These are phyloP conservation scores for Anser brachyrhynchus DNA, from an alignment of 2,113 vertebrate genomes.

Conservation along the genomic window DNA sequence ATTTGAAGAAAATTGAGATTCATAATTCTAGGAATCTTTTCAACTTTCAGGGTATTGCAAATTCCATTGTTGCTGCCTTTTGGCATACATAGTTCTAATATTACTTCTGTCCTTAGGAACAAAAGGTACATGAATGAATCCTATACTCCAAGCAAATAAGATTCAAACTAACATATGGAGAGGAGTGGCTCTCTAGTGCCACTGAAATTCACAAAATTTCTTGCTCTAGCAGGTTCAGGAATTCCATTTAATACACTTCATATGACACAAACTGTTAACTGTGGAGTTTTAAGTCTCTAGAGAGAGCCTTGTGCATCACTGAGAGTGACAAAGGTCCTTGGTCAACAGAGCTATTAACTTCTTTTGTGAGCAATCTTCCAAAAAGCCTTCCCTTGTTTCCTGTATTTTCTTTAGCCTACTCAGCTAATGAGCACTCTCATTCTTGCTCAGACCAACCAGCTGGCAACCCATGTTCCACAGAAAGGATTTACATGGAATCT, in stretches of 20 bases:
- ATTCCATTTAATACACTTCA: background rate
- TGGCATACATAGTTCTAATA: background rate
- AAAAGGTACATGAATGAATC: background rate
- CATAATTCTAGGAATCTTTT: background rate
- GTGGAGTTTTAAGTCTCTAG: background rate
- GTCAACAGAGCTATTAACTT: conserved; percentile 20
- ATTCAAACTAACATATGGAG: background rate
- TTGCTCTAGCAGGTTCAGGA: conserved; percentile 1
- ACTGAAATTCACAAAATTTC: background rate
- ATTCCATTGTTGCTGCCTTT: background rate
- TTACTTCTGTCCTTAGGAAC: background rate
- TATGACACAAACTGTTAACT: background rate
- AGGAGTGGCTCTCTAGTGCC: background rate
- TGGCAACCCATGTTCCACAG: conserved; percentile 28
- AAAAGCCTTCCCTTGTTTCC: conserved; percentile 47
- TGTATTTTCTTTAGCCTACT: conserved; percentile 10
- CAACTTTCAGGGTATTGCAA: background rate
- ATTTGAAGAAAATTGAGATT: background rate
- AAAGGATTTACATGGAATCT: background rate
- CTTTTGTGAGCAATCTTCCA: background rate
- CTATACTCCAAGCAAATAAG: background rate
- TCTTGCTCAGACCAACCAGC: conserved; percentile 36
- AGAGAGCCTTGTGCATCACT: background rate
- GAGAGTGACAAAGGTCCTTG: background rate
- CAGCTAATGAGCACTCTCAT: conserved; percentile 26